Evolutionary conservation across 2,113 vertebrate species (phyloP), one percentile per base, ranked within the genome.

Genomic region (Sula dactylatra): DNA sequence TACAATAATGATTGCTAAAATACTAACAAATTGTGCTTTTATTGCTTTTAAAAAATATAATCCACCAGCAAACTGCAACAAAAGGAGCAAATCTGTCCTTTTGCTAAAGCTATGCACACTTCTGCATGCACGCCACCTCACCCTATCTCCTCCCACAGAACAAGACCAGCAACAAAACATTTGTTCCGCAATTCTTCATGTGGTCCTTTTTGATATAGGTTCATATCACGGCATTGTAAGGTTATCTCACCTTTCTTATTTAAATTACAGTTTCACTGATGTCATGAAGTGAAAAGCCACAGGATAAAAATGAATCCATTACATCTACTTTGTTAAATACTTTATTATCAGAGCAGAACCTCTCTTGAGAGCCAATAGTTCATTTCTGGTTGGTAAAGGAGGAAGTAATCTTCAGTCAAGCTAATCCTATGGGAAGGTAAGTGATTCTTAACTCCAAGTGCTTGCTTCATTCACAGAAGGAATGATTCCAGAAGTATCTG

Each of bases 371-470:
- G 42, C 22, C 25, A 54, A 40, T 27, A 64, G 52, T 40, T 83
- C 86, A 49, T 72, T 95, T 89, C 7, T 77, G 58, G 32, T 95
- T 82, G 54, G 70, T 76, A 84, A 84, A 86, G 40, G 42, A 91
- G n/a, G 42, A 86, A 93, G 32, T 13, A 85, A 70, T 62, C 61
- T 85, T 93, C 77, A 82, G 36, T 61, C 44, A 61, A 72, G 66
- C 38, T 72, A 93, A 94, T 87, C 91, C 78, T 90, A 88, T 15
- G 83, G 82, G 88, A 87, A 87, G 36, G 44, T 52, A 83, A 89
- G 40, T 1, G 3, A 79, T 72, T 92, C 49, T 84, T 86, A 77
- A 54, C 47, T 93, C 32, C 22, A 55, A 54, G 32, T 42, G 36
- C 9, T 66, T 84, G 69, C 42, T 72, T 54, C 70, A 92, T 90